Conservation (phyloP, 2,797 vertebrate genomes). For the Hydrophis major region DNA sequence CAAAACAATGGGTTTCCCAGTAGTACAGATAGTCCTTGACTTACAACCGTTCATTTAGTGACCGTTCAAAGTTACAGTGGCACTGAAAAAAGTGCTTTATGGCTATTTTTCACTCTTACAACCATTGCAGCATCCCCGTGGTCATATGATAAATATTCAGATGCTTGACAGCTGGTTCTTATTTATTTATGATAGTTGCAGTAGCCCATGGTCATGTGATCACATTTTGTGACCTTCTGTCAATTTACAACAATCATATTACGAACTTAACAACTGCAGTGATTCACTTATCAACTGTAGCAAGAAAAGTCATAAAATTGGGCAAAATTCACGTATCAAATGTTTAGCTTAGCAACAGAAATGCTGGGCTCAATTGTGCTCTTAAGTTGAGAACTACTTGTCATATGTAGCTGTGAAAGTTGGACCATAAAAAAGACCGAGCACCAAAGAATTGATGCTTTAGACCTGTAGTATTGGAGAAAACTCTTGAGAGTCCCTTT, state of each 20-base stretch:
- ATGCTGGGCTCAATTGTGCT: too few species aligned
- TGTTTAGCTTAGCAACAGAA: too few species aligned
- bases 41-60: neutral
- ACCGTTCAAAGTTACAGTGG: neutral
- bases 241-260: neutral
- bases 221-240: neutral
- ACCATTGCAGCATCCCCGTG: neutral
- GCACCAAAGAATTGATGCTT: too few species aligned
- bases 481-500: too few species aligned
- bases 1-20: neutral
- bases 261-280: too few species aligned
- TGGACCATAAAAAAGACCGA: too few species aligned
- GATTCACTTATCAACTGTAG: too few species aligned
- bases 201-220: neutral
- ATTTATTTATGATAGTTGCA: neutral
- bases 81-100: neutral
- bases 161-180: neutral
- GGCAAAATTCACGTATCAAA: too few species aligned
- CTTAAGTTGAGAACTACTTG: too few species aligned
- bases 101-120: neutral
- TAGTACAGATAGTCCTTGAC: neutral
- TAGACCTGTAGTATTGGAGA: too few species aligned
- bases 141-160: neutral
- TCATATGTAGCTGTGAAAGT: too few species aligned
- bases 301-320: too few species aligned